Evolutionary conservation across 2,113 vertebrate species (phyloP).

Genomic region (Poicephalus gulielmi): DNA sequence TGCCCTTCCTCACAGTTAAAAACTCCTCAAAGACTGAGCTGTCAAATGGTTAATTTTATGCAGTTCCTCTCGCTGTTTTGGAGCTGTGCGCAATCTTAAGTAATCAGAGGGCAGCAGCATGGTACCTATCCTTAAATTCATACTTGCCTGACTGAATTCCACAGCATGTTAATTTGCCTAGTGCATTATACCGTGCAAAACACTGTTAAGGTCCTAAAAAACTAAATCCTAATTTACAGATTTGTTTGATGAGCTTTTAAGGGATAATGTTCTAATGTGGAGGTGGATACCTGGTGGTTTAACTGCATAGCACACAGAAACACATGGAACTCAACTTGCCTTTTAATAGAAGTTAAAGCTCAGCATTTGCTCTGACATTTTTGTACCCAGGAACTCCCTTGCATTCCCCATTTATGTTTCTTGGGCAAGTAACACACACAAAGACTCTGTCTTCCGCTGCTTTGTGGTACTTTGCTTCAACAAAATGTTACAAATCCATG

Average conservation of each 20-base stretch:
- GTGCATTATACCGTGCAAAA: background rate
- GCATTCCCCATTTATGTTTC: background rate
- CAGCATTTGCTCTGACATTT: background rate
- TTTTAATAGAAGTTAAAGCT: conserved; percentile 17
- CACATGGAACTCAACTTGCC: background rate
- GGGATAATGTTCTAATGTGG: background rate
- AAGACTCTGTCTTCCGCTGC: background rate
- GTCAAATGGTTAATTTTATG: background rate
- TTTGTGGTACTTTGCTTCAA: background rate
- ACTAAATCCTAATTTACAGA: background rate
- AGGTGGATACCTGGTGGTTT: background rate
- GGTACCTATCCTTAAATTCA: background rate
- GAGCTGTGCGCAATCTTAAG: background rate
- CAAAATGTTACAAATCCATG: conserved; percentile 7
- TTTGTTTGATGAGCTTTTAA: background rate
- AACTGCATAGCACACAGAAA: background rate
- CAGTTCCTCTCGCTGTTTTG: background rate
- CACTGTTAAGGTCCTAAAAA: background rate
- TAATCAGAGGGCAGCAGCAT: background rate
- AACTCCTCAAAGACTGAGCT: background rate
- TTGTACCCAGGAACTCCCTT: background rate
- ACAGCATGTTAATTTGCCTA: background rate
- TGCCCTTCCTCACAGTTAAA: background rate
- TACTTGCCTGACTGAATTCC: background rate
- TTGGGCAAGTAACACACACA: background rate